These are phyloP conservation scores for Spatula versicolor DNA, from an alignment of 2,797 vertebrate genomes.

Conservation along the genomic window DNA sequence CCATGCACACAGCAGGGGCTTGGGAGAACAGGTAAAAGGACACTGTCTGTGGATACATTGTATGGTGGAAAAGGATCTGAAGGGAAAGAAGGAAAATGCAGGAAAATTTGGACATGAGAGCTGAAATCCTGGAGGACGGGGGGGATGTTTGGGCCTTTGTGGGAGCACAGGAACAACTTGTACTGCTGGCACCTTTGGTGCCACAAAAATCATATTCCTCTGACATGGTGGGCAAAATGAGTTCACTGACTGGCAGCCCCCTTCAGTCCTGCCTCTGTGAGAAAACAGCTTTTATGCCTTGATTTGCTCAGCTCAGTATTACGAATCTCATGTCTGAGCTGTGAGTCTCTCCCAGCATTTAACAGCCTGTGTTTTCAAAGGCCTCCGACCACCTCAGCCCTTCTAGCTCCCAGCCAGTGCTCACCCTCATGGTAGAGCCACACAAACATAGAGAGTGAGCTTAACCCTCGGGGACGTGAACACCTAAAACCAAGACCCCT, in stretches of 20 bases:
- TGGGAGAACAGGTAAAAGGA: background rate
- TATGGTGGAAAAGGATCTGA: background rate
- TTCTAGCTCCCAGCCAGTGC: background rate
- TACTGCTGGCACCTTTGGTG: background rate
- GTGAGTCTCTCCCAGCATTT: background rate
- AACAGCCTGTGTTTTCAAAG: background rate
- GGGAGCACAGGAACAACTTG: background rate
- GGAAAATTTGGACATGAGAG: background rate
- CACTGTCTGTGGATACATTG: background rate
- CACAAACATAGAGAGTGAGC: background rate
- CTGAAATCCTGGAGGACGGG: background rate
- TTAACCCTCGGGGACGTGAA: background rate
- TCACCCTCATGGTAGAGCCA: background rate
- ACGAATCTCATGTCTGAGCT: background rate
- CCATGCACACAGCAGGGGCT: background rate
- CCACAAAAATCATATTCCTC: background rate
- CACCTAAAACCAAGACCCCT: background rate
- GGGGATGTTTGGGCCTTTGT: background rate
- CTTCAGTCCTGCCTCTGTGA: background rate
- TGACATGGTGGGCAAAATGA: background rate
- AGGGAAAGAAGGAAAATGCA: background rate
- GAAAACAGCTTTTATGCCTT: background rate
- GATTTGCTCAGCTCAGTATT: background rate
- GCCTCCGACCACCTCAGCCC: background rate
- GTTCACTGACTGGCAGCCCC: background rate